Percentiles rank a stretch among this genome's conserved stretches.
Conservation (phyloP, 2,797 vertebrate species). For the Heteromormyrus szaboi region DNA sequence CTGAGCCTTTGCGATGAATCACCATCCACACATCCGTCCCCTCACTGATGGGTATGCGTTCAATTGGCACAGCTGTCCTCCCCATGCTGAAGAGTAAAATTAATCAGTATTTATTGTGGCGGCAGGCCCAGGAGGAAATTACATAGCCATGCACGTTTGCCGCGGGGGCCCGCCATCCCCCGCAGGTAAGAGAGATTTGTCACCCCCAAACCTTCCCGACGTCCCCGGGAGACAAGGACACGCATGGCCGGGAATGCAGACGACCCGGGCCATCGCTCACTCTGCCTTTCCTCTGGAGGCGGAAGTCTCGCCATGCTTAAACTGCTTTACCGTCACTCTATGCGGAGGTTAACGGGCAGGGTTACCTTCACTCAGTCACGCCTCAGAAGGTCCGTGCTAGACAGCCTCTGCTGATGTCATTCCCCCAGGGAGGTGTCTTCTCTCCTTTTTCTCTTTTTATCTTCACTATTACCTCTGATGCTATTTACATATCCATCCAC, state of each 20-base stretch:
- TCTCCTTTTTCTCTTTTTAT: background rate
- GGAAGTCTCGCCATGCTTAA: background rate
- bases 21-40: background rate
- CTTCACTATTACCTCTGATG: background rate
- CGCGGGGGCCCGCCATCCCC: slow-evolving; percentile 38
- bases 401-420: background rate
- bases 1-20: background rate
- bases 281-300: background rate
- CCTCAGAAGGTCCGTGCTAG: background rate
- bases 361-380: background rate
- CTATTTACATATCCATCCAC: background rate
- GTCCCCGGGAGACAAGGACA: slow-evolving; percentile 16
- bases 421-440: background rate
- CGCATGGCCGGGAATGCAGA: slow-evolving; percentile 27
- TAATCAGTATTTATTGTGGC: slow-evolving; percentile 28
- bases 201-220: slow-evolving; percentile 29
- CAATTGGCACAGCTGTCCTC: background rate
- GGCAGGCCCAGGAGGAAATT: slow-evolving; percentile 46
- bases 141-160: slow-evolving; percentile 49
- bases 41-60: background rate
- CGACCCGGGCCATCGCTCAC: slow-evolving; percentile 16
- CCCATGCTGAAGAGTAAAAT: background rate
- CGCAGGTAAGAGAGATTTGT: slow-evolving; percentile 43
- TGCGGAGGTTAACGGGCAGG: background rate
- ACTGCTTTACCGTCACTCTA: background rate